phyloP scores from a whole-genome alignment of 2,113 vertebrate genomes.

The Caranx ignobilis region DNA sequence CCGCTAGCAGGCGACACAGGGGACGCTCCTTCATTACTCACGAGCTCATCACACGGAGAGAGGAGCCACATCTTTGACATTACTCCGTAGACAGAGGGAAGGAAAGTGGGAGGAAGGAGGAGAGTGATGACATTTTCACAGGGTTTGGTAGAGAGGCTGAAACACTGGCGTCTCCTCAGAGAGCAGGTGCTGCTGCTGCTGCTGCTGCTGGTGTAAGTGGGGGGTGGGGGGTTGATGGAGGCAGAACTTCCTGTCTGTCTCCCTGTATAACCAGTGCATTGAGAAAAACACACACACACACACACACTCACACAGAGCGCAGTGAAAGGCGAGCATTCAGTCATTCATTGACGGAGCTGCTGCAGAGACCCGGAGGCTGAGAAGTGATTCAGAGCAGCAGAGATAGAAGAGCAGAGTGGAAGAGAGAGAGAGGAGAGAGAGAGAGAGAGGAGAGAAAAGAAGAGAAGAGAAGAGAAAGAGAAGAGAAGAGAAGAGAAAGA shows the following conservation, averaged over 20 bases:
- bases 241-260: constrained; percentile 71
- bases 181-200: not conserved
- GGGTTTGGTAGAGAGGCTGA: not conserved
- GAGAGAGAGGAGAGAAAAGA: not conserved
- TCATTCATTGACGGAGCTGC: constrained; percentile 65
- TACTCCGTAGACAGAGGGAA: constrained; percentile 2
- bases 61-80: constrained; percentile 15
- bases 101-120: no score
- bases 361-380: constrained; percentile 52
- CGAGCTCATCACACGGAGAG: constrained; percentile 5
- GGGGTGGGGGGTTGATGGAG: constrained; percentile 44
- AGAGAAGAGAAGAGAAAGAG: not conserved
- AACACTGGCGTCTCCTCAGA: not conserved
- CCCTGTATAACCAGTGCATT: constrained; percentile 49
- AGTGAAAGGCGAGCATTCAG: constrained; percentile 64
- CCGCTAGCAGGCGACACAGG: constrained; percentile 22
- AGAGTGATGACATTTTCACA: not conserved
- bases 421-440: not conserved
- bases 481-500: not conserved
- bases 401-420: not conserved
- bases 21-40: constrained; percentile 38
- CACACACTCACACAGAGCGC: constrained; percentile 11
- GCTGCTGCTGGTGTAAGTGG: constrained; percentile 3
- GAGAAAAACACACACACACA: constrained; percentile 33
- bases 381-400: constrained; percentile 46